Evolutionary conservation across 1,140 invertebrate genomes (phyloP).

Genomic region (Drosophila arizonae): DNA sequence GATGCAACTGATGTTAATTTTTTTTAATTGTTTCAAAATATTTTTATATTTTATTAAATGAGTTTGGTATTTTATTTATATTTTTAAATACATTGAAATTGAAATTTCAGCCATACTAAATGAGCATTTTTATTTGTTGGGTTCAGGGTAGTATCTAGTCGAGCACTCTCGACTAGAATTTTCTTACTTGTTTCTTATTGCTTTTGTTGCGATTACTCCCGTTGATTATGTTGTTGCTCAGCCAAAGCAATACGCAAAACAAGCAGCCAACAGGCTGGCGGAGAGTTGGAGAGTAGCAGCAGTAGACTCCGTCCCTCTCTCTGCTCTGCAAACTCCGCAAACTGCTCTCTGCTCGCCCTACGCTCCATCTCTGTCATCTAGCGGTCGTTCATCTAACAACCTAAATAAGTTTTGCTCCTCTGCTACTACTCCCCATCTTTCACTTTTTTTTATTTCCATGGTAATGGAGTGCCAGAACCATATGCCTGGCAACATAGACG

Average conservation of each 20-base stretch:
- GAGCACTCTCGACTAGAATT: too few relatives aligned
- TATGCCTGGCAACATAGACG: constrained; percentile 21
- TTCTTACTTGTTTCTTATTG: too few relatives aligned
- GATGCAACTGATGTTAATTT: too few relatives aligned
- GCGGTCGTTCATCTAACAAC: constrained; percentile 72
- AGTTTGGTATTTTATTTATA: too few relatives aligned
- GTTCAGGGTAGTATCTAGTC: too few relatives aligned
- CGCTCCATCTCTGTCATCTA: constrained; percentile 34
- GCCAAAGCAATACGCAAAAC: constrained; percentile 44
- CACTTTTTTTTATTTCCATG: constrained; percentile 39
- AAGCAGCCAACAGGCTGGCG: neutral
- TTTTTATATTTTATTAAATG: too few relatives aligned
- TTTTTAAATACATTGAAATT: too few relatives aligned
- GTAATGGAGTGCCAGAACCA: constrained; percentile 57
- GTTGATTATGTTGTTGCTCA: constrained; percentile 51
- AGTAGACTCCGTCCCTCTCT: neutral
- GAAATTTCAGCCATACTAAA: too few relatives aligned
- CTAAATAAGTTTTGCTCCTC: constrained; percentile 70
- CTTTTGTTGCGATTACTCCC: constrained; percentile 20
- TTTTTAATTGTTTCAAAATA: too few relatives aligned
- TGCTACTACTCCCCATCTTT: constrained; percentile 34
- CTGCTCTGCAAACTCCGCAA: too few relatives aligned
- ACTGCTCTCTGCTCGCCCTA: neutral
- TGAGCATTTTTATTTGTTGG: too few relatives aligned
- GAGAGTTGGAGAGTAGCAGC: neutral